Conservation (phyloP, 2,113 vertebrate species). For the Anhinga rufa region DNA sequence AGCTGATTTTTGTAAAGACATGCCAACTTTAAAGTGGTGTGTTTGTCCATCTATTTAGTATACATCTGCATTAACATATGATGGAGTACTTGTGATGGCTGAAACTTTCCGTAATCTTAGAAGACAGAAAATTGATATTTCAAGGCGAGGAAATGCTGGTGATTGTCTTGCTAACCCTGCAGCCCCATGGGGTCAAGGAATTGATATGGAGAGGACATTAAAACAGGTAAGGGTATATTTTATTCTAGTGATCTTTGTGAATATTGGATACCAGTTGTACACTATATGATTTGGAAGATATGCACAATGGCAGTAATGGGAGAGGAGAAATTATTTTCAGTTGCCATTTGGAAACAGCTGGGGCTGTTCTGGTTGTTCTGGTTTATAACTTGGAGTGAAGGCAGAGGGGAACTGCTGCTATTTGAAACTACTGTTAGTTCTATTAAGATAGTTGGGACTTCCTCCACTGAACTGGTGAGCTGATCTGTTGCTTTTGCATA, state of each 20-base stretch:
- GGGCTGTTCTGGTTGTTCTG: not conserved
- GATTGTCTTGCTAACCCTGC: constrained; percentile 98
- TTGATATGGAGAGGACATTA: constrained; percentile 98
- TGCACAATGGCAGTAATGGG: not conserved
- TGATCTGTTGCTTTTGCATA: not conserved
- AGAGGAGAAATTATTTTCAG: not conserved
- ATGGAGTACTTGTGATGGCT: constrained; percentile 96
- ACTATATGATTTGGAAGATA: not conserved
- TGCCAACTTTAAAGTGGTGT: not conserved
- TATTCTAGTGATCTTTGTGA: not conserved
- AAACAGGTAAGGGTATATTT: constrained; percentile 83
- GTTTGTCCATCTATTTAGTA: constrained; percentile 76
- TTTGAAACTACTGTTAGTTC: not conserved
- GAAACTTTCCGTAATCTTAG: constrained; percentile 96
- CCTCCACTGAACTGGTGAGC: not conserved
- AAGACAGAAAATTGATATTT: constrained; percentile 97
- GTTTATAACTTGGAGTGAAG: not conserved
- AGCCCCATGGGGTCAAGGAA: constrained; percentile 97
- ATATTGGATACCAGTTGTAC: not conserved
- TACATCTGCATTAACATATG: constrained; percentile 94
- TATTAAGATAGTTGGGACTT: not conserved
- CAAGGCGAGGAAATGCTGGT: constrained; percentile 95
- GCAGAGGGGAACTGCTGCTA: not conserved
- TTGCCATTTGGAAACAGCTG: not conserved
- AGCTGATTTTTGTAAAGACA: not conserved